Evolutionary conservation across 2,888 invertebrate genomes (phyloP), one percentile per base, ranked within the genome.

Genomic region (Eledona agricola): DNA sequence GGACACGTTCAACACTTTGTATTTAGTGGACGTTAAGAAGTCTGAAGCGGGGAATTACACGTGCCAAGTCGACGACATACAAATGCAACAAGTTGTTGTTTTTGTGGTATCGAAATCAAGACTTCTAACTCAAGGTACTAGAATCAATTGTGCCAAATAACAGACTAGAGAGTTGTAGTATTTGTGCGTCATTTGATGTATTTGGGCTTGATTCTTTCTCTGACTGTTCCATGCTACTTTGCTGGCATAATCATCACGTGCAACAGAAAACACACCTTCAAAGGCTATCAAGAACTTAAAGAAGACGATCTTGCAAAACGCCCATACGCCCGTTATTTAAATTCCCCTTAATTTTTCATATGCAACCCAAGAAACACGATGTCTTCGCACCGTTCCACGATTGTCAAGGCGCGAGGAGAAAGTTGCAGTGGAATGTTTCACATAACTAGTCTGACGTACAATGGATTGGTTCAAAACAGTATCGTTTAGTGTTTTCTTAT

Each of bases 21-120:
- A 83, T 66, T 72, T 85, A 25, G 72, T 79, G 57, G 82, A 82
- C 50, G 82, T 87, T 1, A 81, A 81, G 6, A 77, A 78, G 57
- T 74, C 78, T 0, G 88, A 89, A 70, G 81, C 83, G 53, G 90
- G 89, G 5, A 81, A 81, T 64, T 90, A 89, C 69, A 81, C 82
- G 0, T 90, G 90, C 70, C 77, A 78, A 50, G 83, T 86, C 3
- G 81, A 87, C 71, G 83, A 83, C 49, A 78, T 76, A 22, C 77
- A 75, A 57, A 79, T 82, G 75, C 78, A 83, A 70, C 79, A 78
- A 69, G 75, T 79, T 46, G 73, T 73, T 49, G 67, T 85, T 22
- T 77, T 72, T 62, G 78, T 85, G 1, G 75, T 80, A 2, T 73
- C 79, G 0, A 82, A 81, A 67, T 75, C 78, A 1, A 76, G 72